A percentile compares a stretch with the other conserved stretches of the same genome.
Conservation (phyloP, 2,888 invertebrate genomes). For the Leuctra nigra region DNA sequence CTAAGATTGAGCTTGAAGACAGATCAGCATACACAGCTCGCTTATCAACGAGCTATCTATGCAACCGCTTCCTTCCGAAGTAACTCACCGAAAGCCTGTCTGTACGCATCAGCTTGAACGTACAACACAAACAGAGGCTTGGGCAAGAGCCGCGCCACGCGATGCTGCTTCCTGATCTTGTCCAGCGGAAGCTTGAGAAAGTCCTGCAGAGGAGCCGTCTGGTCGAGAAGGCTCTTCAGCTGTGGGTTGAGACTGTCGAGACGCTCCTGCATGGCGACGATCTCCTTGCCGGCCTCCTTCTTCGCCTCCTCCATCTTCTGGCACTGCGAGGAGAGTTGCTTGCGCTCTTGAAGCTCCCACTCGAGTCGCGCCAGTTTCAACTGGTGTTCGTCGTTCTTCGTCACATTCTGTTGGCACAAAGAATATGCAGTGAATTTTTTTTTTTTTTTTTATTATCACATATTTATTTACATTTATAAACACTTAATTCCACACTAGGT, state of each 20-base stretch:
- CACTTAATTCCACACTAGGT: too few species aligned
- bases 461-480: too few species aligned
- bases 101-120: slow-evolving; percentile 75
- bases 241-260: slow-evolving; percentile 78
- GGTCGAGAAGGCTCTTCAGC: slow-evolving; percentile 59
- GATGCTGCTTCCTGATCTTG: slow-evolving; percentile 69
- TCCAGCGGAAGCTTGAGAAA: slow-evolving; percentile 75
- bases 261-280: slow-evolving; percentile 65
- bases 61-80: too few species aligned
- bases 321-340: slow-evolving; percentile 70
- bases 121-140: slow-evolving; percentile 80
- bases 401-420: slow-evolving; percentile 49
- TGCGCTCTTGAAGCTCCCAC: slow-evolving; percentile 85
- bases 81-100: slow-evolving; percentile 61
- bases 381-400: slow-evolving; percentile 67
- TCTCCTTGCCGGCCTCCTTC: slow-evolving; percentile 66
- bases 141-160: slow-evolving; percentile 67
- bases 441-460: too few species aligned
- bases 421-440: too few species aligned
- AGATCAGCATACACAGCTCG: too few species aligned
- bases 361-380: slow-evolving; percentile 78
- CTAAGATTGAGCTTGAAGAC: too few species aligned
- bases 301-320: slow-evolving; percentile 69
- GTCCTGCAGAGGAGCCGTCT: slow-evolving; percentile 85
- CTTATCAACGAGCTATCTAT: too few species aligned